Percentiles rank a stretch among this genome's conserved stretches.
Evolutionary conservation across 2,797 vertebrate genomes (phyloP).

Genomic region (Chiloscyllium punctatum): DNA sequence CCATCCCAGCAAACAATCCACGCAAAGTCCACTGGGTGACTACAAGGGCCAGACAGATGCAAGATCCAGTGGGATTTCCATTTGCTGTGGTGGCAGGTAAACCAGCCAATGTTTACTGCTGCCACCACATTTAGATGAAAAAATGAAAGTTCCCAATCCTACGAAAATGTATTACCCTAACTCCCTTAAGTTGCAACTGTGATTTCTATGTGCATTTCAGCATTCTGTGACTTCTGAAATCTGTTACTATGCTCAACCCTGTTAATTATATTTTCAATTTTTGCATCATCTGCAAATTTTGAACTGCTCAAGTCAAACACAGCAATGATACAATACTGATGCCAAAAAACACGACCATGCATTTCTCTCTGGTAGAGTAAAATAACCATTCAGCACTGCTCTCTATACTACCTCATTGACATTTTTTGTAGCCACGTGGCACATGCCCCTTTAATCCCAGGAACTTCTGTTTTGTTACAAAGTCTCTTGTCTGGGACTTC

Average conservation of each 20-base stretch:
- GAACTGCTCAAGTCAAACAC: not conserved
- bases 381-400: not conserved
- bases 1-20: too few relatives aligned
- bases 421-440: not conserved
- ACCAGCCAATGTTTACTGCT: too few relatives aligned
- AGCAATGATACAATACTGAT: not conserved
- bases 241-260: not conserved
- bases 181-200: not conserved
- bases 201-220: not conserved
- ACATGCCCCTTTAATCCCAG: not conserved
- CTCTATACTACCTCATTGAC: not conserved
- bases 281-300: not conserved
- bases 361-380: not conserved
- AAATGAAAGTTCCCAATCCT: too few relatives aligned
- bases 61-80: too few relatives aligned
- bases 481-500: not conserved
- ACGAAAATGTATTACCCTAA: not conserved
- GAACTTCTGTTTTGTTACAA: not conserved
- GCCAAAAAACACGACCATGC: too few relatives aligned
- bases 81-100: too few relatives aligned
- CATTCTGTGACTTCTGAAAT: not conserved
- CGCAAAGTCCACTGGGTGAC: too few relatives aligned
- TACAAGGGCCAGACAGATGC: too few relatives aligned
- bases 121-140: too few relatives aligned
- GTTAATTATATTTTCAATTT: not conserved